Conservation (phyloP, 2,797 vertebrate genomes). For the Scomberomorus guttatus region DNA sequence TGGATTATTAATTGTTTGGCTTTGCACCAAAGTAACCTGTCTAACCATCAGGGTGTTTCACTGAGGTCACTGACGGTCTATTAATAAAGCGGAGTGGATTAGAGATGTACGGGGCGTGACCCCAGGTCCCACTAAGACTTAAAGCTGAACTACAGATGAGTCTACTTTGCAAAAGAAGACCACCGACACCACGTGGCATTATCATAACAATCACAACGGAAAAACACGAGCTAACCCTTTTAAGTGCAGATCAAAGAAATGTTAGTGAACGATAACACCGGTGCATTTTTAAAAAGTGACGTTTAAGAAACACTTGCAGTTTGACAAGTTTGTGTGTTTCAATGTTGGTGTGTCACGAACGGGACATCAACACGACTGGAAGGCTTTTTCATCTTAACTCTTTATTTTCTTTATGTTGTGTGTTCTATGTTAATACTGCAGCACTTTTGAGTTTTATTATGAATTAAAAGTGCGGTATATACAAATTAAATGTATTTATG, state of each 20-base stretch:
- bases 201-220: slow-evolving; percentile 17
- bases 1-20: slow-evolving; percentile 1
- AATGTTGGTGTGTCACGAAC: background rate
- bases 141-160: slow-evolving; percentile 11
- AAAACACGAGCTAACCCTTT: background rate
- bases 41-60: slow-evolving; percentile 23
- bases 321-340: background rate
- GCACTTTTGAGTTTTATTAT: background rate
- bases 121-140: slow-evolving; percentile 39
- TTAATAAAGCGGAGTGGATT: slow-evolving; percentile 72
- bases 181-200: slow-evolving; percentile 38
- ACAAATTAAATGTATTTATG: no score
- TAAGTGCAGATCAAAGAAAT: background rate
- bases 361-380: no score
- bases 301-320: background rate
- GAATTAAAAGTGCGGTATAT: no score
- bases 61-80: slow-evolving; percentile 62
- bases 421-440: background rate
- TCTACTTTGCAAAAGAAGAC: slow-evolving; percentile 15
- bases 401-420: background rate
- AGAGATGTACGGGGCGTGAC: slow-evolving; percentile 37
- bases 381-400: no score
- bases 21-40: slow-evolving; percentile 23
- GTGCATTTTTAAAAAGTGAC: background rate
- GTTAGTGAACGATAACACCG: no score